Percentiles rank a stretch among this genome's conserved stretches.
phyloP scores from a whole-genome alignment of 2,888 invertebrate species.

The Kuschelorhynchus macadamiae region DNA sequence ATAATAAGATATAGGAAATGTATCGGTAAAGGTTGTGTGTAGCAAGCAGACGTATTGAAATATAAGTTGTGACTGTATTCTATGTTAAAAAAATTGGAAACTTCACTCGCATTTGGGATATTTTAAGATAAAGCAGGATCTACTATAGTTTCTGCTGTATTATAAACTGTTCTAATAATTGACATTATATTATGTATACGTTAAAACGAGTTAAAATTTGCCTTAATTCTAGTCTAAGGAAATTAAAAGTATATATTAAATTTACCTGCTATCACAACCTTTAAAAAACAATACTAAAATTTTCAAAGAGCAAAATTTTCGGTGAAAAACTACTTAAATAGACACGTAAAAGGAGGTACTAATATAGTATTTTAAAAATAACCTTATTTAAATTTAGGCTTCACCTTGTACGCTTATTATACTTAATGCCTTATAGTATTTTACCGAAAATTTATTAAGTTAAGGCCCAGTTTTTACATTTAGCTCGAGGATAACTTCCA shows the following conservation, averaged over 20 bases:
- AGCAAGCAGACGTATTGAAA: too few relatives aligned
- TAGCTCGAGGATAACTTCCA: too few relatives aligned
- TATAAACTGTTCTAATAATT: neutral
- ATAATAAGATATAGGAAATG: neutral
- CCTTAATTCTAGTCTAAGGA: constrained; percentile 9
- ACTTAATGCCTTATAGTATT: constrained; percentile 16
- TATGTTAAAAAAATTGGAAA: too few relatives aligned
- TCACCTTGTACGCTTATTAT: constrained; percentile 37
- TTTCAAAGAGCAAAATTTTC: constrained; percentile 13
- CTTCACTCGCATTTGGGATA: neutral
- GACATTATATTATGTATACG: neutral
- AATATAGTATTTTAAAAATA: constrained; percentile 32
- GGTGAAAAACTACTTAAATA: constrained; percentile 7
- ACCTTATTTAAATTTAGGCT: constrained; percentile 24
- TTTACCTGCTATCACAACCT: constrained; percentile 6
- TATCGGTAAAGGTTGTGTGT: neutral
- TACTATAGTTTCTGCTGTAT: neutral
- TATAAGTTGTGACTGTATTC: too few relatives aligned
- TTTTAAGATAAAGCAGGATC: neutral
- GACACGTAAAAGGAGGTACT: constrained; percentile 11
- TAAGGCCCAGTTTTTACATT: neutral
- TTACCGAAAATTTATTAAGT: constrained; percentile 19
- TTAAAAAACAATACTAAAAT: neutral
- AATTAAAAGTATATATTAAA: neutral
- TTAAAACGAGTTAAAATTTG: neutral